These are phyloP conservation scores for Megaceryle alcyon DNA, from an alignment of 2,797 vertebrate species.

Conservation along the genomic window DNA sequence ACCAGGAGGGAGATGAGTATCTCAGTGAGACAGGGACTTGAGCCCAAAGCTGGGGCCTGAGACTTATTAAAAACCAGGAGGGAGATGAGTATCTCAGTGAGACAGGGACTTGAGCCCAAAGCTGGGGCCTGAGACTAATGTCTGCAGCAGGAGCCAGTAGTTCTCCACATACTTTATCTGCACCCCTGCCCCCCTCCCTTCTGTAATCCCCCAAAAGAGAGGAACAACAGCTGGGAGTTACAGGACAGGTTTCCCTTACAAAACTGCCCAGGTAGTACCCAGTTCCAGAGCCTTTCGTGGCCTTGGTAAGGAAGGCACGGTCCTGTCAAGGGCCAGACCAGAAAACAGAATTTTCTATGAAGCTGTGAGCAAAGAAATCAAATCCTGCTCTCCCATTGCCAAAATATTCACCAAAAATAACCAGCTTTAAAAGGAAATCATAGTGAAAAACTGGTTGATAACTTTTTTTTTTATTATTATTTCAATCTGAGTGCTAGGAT, in stretches of 20 bases:
- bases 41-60: neutral
- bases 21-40: neutral
- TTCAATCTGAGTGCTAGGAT: neutral
- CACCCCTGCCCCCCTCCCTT: neutral
- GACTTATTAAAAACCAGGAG: neutral
- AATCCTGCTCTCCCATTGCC: too few species aligned
- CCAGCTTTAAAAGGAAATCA: neutral
- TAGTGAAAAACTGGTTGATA: neutral
- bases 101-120: neutral
- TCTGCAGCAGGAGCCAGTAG: neutral
- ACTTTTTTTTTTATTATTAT: neutral
- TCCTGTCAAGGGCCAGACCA: rapidly evolving
- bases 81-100: neutral
- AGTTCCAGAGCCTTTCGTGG: neutral
- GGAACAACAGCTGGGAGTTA: neutral
- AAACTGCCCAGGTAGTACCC: neutral
- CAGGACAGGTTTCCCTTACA: neutral
- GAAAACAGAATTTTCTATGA: neutral
- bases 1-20: neutral
- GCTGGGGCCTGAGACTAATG: rapidly evolving
- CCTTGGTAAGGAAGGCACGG: neutral
- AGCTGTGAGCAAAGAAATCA: neutral
- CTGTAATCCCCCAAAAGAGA: neutral
- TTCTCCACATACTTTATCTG: neutral
- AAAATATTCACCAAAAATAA: neutral